Conservation (phyloP, 2,797 vertebrate genomes). For the Lagorchestes hirsutus region DNA sequence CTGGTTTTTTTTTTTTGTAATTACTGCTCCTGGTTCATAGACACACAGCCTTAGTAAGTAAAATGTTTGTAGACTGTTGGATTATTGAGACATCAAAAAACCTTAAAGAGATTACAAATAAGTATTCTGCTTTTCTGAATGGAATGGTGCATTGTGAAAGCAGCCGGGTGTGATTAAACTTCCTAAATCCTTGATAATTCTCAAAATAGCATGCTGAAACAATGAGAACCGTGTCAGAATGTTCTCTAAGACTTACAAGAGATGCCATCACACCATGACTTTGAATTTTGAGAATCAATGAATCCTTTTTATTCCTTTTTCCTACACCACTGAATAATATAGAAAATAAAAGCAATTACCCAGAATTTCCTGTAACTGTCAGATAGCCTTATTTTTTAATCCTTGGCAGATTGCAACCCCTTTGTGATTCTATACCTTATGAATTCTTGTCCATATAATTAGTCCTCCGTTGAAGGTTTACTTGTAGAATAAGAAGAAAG, state of each 20-base stretch:
- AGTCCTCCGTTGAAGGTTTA: neutral
- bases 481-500: neutral
- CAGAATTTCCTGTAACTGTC: conserved; percentile 8
- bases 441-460: neutral
- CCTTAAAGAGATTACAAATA: neutral
- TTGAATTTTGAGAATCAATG: conserved; percentile 13
- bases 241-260: conserved; percentile 4
- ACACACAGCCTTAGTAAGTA: neutral
- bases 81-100: neutral
- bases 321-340: conserved; percentile 6
- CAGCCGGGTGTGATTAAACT: conserved; percentile 7
- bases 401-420: neutral
- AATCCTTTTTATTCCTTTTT: conserved; percentile 54
- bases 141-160: neutral
- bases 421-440: neutral
- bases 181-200: neutral
- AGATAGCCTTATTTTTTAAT: neutral
- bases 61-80: neutral
- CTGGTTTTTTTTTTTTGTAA: neutral
- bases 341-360: neutral
- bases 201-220: neutral
- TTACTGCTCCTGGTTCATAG: neutral
- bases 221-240: conserved; percentile 12
- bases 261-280: neutral
- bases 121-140: neutral